Base-by-base conservation (phyloP, 2,888 invertebrate species). In the Cephus runcator region DNA sequence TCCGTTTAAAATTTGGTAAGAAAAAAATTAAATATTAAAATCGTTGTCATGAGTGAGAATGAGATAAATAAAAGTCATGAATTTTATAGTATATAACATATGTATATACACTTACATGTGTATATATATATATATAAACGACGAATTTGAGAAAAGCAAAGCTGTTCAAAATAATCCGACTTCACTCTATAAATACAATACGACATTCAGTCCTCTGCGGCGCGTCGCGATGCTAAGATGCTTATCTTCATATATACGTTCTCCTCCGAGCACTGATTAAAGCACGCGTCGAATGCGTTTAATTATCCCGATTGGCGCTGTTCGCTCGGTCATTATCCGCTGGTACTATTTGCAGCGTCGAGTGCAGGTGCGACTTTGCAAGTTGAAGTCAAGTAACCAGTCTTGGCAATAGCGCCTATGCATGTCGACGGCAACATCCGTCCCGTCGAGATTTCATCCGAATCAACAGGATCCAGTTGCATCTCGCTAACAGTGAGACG, bases 171-270 rank as follows among this genome's bases (percentile, higher is more conserved):
- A 90, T 90, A 90, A 90, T 89, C 85, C 84, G 80, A 86, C 85
- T 89, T 89, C 82, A 86, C 88, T 91, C 91, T 91, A 91, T 91
- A 91, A 91, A 91, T 91, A 91, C 91, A 90, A 91, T 89, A 87
- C 89, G 89, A 88, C 89, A 90, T 87, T 91, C 90, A 91, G 91
- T 91, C 84, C 87, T 86, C 85, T 86, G 87, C 88, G 87, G 87
- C 84, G 82, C 91, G 89, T 89, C 90, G 89, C 86, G 89, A 90
- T 88, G 90, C 84, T 89, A 88, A 85, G 89, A 88, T 87, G 88
- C 85, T 84, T 84, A 85, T 87, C 82, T 86, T 81, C 81, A 79
- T 79, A 80, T 9, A 56, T 83, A 81, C 79, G 79, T 84, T 81
- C 81, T 56, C 2, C 56, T 81, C 78, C 77, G 79, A 83, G 79